Base-by-base conservation (phyloP, 2,113 vertebrate genomes). In the Hydropotes inermis region DNA sequence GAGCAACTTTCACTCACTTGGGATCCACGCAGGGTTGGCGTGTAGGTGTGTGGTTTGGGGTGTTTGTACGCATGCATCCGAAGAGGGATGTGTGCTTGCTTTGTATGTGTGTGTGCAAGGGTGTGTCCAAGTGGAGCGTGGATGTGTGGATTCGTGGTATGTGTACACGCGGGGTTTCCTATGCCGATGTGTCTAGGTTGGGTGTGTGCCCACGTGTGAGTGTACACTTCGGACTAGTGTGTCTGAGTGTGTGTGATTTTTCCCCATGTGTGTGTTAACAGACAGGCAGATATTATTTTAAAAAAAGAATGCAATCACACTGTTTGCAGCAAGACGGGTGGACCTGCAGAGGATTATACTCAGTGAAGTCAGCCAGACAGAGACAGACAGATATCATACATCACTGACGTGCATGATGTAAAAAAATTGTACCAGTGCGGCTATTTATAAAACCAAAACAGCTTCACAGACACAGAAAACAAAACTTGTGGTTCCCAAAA, bases 21-120 rank as follows among this genome's bases (percentile, higher is more conserved):
- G 47, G 30, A 52, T 6, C 27, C 27, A 6, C 6, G 1, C 47
- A 17, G 47, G 30, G 11, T 52, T 52, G 30, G 79, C 13, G 47
- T 33, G 30, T 1, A 52, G 78, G 30, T 52, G 11, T 6, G 28
- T 57, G 21, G 43, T 11, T 6, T 23, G 64, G 64, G 54, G 14
- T 13, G 12, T 55, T 9, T 6, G 6, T 2, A 2, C 4, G 17
- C 12, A 3, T 2, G 50, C 28, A 0, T 0, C 5, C 13, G 36
- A 45, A 28, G 1, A 67, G 7, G n/a, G 14, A 4, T 1, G 11
- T 14, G 13, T 6, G 27, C 7, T 2, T 74, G 64, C 30, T 14
- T n/a, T 70, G 28, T 50, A 50, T 12, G 13, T 0, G 14, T 2
- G 45, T 4, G 33, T 0, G 10, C 23, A 79, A 47, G 3, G 17